Evolutionary conservation across 1,140 invertebrate species (phyloP).

Genomic region (Bombus confusus): DNA sequence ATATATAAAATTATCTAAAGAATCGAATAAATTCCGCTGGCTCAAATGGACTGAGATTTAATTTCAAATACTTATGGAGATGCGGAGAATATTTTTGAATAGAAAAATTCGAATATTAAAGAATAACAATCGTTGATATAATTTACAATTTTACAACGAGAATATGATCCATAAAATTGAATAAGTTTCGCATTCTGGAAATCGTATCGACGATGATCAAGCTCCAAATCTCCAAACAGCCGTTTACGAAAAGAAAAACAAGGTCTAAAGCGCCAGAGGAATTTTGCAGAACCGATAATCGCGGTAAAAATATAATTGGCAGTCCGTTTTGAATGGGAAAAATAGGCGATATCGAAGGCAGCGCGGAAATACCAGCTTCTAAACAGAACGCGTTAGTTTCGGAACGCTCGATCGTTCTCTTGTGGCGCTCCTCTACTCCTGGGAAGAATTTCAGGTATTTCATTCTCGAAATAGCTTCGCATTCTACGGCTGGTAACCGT

Average conservation of each 20-base stretch:
- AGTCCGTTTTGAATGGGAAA: neutral
- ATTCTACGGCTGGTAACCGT: neutral
- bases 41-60: no score
- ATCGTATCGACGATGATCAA: no score
- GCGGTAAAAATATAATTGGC: slow-evolving; percentile 3
- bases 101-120: no score
- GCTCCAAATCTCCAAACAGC: neutral
- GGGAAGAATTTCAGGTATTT: slow-evolving; percentile 19
- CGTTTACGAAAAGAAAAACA: no score
- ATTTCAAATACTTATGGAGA: no score
- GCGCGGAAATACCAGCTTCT: neutral
- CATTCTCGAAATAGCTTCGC: slow-evolving; percentile 25
- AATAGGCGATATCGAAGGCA: neutral
- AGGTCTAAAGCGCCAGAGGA: accelerated
- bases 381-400: slow-evolving; percentile 2
- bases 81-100: no score
- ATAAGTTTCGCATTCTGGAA: neutral
- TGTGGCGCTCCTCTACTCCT: neutral
- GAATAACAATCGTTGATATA: no score
- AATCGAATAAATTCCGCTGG: neutral
- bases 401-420: neutral
- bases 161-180: no score
- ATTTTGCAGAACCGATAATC: no score
- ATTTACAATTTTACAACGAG: no score
- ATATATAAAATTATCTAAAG: neutral